Base-by-base conservation (phyloP, 2,113 vertebrate species). In the Chlamydotis undulata region DNA sequence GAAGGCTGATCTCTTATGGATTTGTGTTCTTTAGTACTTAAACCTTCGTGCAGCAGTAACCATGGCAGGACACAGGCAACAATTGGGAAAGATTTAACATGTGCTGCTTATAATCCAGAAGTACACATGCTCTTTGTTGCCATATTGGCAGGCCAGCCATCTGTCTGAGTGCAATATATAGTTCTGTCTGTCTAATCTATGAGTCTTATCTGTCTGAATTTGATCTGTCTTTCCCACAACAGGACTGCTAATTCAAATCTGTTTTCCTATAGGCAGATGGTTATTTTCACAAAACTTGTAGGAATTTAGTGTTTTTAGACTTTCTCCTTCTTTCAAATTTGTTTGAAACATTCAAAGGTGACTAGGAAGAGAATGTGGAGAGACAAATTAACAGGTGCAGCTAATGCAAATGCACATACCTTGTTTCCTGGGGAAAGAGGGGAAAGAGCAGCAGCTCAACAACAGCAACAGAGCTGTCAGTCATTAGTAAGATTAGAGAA, bases 81-180 rank as follows among this genome's bases (percentile, higher is more conserved):
- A 49, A 80, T 28, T 76, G 63, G 55, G 65, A 88, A 85, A 92
- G 63, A 41, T 76, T 83, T 82, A 70, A 81, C 81, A 70, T 45
- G 35, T 89, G 68, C 64, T 87, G 80, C 19, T 29, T 73, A 33
- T 94, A 94, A 91, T 93, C 77, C 81, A 75, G 93, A 91, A 91
- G 84, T 75, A 97, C 69, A 89, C 47, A 65, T 0, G 1, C 37
- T 87, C 87, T 93, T 87, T 84, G 60, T 95, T 95, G 69, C 77
- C 74, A 60, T 56, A 61, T 87, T 91, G 87, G 67, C 69, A 96
- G 73, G 87, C 55, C 59, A 87, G 83, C 83, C 91, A 94, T 90
- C 96, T 96, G 89, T 43, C 76, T 77, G 89, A 93, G 64, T 69
- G 76, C 55, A 89, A 91, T 86, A 87, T 78, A 83, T 94, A 94